Conservation (phyloP, 2,888 invertebrate genomes). For the Sinhomidia bicolor region DNA sequence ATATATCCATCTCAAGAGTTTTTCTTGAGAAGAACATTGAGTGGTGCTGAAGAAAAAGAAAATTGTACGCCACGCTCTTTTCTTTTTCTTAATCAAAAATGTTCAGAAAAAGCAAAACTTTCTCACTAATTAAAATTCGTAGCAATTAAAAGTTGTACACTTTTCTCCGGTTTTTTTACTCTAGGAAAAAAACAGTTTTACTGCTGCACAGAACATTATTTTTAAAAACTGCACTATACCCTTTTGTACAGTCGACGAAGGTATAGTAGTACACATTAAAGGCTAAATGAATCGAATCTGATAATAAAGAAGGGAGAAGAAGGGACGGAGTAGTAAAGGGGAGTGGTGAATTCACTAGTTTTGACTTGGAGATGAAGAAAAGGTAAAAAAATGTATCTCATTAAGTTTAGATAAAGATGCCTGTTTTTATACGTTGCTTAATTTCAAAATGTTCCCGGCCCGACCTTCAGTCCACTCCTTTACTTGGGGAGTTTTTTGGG, state of each 20-base stretch:
- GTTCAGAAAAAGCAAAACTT: slow-evolving; percentile 70
- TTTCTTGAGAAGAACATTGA: background rate
- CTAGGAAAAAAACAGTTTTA: no score
- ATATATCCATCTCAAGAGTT: background rate
- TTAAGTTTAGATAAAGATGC: slow-evolving; percentile 49
- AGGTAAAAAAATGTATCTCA: slow-evolving; percentile 57
- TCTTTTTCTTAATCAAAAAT: slow-evolving; percentile 58
- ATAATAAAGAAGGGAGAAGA: slow-evolving; percentile 55
- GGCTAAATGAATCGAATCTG: background rate
- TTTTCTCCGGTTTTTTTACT: slow-evolving; percentile 26
- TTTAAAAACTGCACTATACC: no score
- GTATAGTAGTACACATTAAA: background rate
- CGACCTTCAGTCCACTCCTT: background rate
- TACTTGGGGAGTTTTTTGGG: background rate
- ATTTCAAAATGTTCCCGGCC: slow-evolving; percentile 8
- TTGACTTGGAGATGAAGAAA: slow-evolving; percentile 23
- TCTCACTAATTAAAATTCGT: slow-evolving; percentile 80
- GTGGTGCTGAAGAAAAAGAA: slow-evolving; percentile 23
- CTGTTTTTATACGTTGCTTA: slow-evolving; percentile 18
- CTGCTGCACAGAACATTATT: no score
- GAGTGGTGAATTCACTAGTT: slow-evolving; percentile 22
- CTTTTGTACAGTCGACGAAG: no score
- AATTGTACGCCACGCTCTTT: slow-evolving; percentile 18
- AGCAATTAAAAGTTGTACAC: slow-evolving; percentile 79
- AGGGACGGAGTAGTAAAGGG: slow-evolving; percentile 38